These are phyloP conservation scores for Leucophora obtusa DNA, from an alignment of 2,888 invertebrate genomes.

Conservation along the genomic window DNA sequence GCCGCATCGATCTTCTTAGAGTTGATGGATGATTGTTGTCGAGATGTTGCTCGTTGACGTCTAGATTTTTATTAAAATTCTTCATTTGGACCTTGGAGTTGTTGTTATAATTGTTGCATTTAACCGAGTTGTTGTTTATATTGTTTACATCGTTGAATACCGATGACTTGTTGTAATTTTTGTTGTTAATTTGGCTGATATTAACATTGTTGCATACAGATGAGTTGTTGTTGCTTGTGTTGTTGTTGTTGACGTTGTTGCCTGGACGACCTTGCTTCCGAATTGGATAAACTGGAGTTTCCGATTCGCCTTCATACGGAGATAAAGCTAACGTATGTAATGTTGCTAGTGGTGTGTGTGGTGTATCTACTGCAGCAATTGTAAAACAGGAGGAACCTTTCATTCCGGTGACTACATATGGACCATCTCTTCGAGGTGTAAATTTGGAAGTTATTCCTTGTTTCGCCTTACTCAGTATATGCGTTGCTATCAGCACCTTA, in stretches of 20 bases:
- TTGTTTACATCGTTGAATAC: no score
- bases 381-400: slow-evolving; percentile 34
- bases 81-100: no score
- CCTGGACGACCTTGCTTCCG: slow-evolving; percentile 30
- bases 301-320: slow-evolving; percentile 17
- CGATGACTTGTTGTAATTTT: no score
- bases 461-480: slow-evolving; percentile 65
- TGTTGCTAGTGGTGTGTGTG: slow-evolving; percentile 29
- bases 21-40: no score
- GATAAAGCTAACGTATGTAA: slow-evolving; percentile 13
- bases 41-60: no score
- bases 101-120: no score
- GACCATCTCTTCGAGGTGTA: slow-evolving; percentile 70
- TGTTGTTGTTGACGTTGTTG: slow-evolving; percentile 14
- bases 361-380: slow-evolving; percentile 12
- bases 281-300: slow-evolving; percentile 29
- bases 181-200: no score
- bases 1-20: no score
- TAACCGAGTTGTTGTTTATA: no score
- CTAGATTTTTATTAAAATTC: no score
- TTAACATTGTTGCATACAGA: neutral
- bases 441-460: slow-evolving; percentile 68
- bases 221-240: neutral
- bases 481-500: slow-evolving; percentile 65
- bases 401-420: slow-evolving; percentile 66